These are phyloP conservation scores for Scartelaos histophorus DNA, from an alignment of 2,113 vertebrate species.

Conservation along the genomic window DNA sequence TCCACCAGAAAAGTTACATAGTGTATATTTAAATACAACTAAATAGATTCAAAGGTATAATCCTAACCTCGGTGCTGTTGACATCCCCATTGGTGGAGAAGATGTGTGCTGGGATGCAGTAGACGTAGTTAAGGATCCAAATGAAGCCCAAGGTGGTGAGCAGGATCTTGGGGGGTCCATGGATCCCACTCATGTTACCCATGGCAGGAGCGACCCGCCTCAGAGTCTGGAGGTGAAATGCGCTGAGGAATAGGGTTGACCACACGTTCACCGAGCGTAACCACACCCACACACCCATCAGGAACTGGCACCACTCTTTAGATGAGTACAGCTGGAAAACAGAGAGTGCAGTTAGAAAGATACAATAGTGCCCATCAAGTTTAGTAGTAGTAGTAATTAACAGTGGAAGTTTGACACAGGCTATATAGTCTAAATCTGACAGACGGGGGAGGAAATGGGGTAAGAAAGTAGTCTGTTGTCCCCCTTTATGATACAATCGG, in stretches of 20 bases:
- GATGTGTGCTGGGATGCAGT: slow-evolving; percentile 75
- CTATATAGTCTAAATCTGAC: background rate
- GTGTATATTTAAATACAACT: too few species aligned
- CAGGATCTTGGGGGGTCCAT: slow-evolving; percentile 37
- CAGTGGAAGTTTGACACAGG: background rate
- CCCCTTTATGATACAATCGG: too few species aligned
- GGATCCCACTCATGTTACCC: background rate
- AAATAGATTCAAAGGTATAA: background rate
- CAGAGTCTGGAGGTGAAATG: slow-evolving; percentile 77
- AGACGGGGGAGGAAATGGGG: too few species aligned
- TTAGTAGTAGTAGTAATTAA: too few species aligned
- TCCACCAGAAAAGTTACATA: too few species aligned
- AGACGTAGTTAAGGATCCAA: slow-evolving; percentile 75
- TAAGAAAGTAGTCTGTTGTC: too few species aligned
- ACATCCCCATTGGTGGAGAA: slow-evolving; percentile 67
- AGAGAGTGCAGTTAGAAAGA: background rate
- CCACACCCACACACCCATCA: slow-evolving; percentile 83
- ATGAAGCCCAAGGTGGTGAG: slow-evolving; percentile 59
- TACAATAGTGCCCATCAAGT: background rate
- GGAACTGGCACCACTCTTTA: slow-evolving; percentile 71
- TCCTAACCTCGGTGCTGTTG: slow-evolving; percentile 76
- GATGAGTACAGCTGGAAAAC: slow-evolving; percentile 65
- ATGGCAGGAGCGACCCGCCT: slow-evolving; percentile 61
- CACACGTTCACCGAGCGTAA: slow-evolving; percentile 79
- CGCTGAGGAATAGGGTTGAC: slow-evolving; percentile 80